phyloP scores from a whole-genome alignment of 2,797 vertebrate genomes.

The Cheirogaleus major region DNA sequence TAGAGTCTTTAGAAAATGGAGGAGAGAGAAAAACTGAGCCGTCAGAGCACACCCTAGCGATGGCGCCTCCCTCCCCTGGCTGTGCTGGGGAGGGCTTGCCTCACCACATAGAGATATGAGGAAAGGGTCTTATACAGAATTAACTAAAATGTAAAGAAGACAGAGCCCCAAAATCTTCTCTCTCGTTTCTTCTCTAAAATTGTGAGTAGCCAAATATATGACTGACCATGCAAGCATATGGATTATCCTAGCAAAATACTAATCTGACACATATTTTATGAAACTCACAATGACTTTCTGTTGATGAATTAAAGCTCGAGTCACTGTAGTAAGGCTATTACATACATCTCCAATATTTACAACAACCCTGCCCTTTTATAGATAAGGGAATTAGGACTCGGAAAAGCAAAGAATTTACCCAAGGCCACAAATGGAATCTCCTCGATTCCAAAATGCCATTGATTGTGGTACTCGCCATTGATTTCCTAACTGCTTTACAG shows the following conservation, averaged over 20 bases:
- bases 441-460: conserved; percentile 25
- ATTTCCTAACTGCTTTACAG: conserved; percentile 57
- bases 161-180: neutral
- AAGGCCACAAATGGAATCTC: conserved; percentile 49
- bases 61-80: neutral
- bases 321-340: neutral
- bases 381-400: conserved; percentile 54
- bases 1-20: neutral
- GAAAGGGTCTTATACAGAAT: neutral
- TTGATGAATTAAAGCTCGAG: conserved; percentile 17
- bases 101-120: neutral
- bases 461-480: conserved; percentile 44
- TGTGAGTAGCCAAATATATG: neutral
- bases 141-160: conserved; percentile 32
- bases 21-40: neutral
- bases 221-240: neutral
- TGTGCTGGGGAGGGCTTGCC: neutral
- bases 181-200: conserved; percentile 17
- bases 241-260: conserved; percentile 29
- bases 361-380: conserved; percentile 33
- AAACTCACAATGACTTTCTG: conserved; percentile 32
- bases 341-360: neutral
- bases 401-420: conserved; percentile 56
- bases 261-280: conserved; percentile 37
- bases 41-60: neutral